Percentiles rank a stretch among this genome's conserved stretches.
Conservation (phyloP, 2,113 vertebrate genomes). For the Theristicus caerulescens region DNA sequence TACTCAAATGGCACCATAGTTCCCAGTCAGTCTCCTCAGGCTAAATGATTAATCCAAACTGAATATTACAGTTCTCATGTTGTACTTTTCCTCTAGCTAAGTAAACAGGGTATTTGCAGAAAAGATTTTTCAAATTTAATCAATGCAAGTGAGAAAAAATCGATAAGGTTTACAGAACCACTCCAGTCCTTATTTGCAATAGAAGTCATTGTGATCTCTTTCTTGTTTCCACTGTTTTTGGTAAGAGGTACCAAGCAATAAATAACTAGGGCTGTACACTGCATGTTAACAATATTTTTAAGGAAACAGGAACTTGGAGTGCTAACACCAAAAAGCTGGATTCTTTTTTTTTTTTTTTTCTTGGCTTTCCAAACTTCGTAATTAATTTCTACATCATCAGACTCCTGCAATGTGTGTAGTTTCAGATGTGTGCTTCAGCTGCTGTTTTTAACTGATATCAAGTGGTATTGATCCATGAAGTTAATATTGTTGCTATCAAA, state of each 20-base stretch:
- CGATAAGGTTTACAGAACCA: background rate
- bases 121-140: conserved; percentile 42
- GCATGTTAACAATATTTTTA: background rate
- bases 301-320: background rate
- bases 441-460: background rate
- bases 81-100: background rate
- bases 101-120: background rate
- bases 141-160: background rate
- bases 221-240: background rate
- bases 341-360: background rate
- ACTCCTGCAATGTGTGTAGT: background rate
- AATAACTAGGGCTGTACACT: background rate
- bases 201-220: background rate
- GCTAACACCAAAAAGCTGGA: background rate
- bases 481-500: background rate
- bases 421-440: background rate
- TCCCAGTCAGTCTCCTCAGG: background rate
- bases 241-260: background rate
- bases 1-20: background rate
- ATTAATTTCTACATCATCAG: background rate
- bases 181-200: background rate
- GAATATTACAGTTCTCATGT: background rate
- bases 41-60: background rate
- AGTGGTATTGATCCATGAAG: background rate
- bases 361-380: background rate